phyloP scores from a whole-genome alignment of 1,140 invertebrate species.

The Periplaneta americana region DNA sequence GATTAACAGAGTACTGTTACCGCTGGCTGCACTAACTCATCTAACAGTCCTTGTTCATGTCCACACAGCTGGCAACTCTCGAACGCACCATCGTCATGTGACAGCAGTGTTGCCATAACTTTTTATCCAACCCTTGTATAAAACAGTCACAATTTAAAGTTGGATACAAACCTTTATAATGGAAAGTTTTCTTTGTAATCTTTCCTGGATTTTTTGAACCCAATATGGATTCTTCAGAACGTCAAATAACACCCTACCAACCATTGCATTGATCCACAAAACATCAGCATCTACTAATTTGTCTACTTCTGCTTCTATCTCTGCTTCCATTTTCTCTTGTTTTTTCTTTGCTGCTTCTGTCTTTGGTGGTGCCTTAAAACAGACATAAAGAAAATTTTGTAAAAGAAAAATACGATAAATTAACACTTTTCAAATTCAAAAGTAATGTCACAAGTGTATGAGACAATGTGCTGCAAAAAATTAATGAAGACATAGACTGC shows the following conservation, averaged over 20 bases:
- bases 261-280: conserved; percentile 67
- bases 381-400: background rate
- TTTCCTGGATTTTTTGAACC: conserved; percentile 58
- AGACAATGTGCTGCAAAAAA: too few relatives aligned
- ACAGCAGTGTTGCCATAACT: too few relatives aligned
- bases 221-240: conserved; percentile 58
- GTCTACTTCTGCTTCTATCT: background rate
- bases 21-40: too few relatives aligned
- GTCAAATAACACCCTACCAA: conserved; percentile 74
- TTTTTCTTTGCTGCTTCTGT: conserved; percentile 24
- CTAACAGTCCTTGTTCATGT: too few relatives aligned
- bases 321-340: conserved; percentile 8
- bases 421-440: too few relatives aligned
- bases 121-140: too few relatives aligned
- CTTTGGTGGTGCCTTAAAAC: background rate
- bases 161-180: conserved; percentile 66
- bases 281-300: conserved; percentile 28
- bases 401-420: too few relatives aligned
- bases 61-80: too few relatives aligned
- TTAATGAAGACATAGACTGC: too few relatives aligned
- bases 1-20: too few relatives aligned
- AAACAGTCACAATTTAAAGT: too few relatives aligned
- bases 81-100: too few relatives aligned
- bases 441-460: background rate
- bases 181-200: conserved; percentile 80